Base-by-base conservation (phyloP, 2,888 invertebrate species). In the Schizotus pectinicornis region DNA sequence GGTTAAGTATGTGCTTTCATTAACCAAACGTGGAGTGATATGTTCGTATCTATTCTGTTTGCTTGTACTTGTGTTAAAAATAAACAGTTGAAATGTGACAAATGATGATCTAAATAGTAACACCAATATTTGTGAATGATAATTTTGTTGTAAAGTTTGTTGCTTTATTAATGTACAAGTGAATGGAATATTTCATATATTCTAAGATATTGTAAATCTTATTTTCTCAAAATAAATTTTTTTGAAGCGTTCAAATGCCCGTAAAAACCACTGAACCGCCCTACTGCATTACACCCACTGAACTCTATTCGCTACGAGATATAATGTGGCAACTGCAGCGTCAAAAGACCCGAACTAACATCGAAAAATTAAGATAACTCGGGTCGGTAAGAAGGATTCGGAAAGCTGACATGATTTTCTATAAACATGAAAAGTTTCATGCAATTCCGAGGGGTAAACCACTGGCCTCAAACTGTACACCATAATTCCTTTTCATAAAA, bases 111-210 rank as follows among this genome's bases (percentile, higher is more conserved):
- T 61, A 61, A 61, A 57, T 61, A 57, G 61, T 42, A 61, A 61
- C 61, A 61, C 61, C 61, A 61, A 61, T 61, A 57, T 61, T 53
- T 61, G 51, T 54, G 61, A 61, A 61, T 47, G 61, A 61, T 54
- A 57, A 57, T 53, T 56, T 60, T 61, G 54, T 57, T 61, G 57
- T 54, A 61, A 42, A 53, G 57, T 50, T 57, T 53, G 61, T 61
- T 61, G 57, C 53, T 53, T 56, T 54, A 54, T 61, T 56, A 56
- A 56, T 61, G 61, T 61, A 57, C 59, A 61, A 61, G 61, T 61
- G 42, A 61, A 61, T 61, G 51, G 61, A 61, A 58, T 61, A 54
- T 54, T 47, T 54, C 48, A 56, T 53, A 61, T 61, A 54, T 54
- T 57, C 53, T 53, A 61, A 53, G 61, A 61, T 59, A 60, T 60